These are phyloP conservation scores for Sebastes paucispinis DNA, from an alignment of 2,797 vertebrate genomes.

Conservation along the genomic window DNA sequence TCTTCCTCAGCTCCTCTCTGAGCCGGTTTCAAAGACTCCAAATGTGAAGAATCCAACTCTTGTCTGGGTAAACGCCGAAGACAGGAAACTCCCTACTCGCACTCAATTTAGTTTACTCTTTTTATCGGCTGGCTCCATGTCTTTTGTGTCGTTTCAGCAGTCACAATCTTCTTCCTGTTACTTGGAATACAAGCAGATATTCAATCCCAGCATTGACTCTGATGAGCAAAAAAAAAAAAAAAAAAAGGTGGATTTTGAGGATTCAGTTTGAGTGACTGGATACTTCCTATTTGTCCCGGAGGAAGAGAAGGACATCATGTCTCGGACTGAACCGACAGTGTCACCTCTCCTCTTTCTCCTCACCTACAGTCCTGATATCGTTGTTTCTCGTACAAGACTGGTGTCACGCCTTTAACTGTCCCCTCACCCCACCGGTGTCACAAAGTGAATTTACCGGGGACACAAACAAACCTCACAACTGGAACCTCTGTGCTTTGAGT, in stretches of 20 bases:
- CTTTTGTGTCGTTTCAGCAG: constrained; percentile 37
- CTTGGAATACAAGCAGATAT: constrained; percentile 29
- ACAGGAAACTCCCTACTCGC: constrained; percentile 23
- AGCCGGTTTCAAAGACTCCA: constrained; percentile 65
- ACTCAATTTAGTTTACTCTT: constrained; percentile 24
- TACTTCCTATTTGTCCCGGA: background rate
- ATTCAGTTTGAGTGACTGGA: constrained; percentile 10
- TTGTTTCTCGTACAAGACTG: constrained; percentile 1
- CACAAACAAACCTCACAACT: constrained; percentile 40
- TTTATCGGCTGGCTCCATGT: constrained; percentile 51
- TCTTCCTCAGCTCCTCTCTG: constrained; percentile 68
- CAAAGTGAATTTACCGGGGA: constrained; percentile 28
- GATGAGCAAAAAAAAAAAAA: background rate
- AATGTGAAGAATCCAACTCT: constrained; percentile 69
- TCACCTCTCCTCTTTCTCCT: constrained; percentile 3
- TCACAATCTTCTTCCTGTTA: constrained; percentile 26
- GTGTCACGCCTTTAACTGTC: constrained; percentile 32
- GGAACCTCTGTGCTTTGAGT: constrained; percentile 53
- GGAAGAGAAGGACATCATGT: constrained; percentile 14
- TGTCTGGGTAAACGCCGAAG: constrained; percentile 25
- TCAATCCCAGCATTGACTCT: constrained; percentile 51
- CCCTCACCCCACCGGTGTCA: constrained; percentile 14
- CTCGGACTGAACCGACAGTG: background rate
- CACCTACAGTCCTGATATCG: background rate
- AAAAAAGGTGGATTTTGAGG: background rate